Conservation (phyloP, 53 echinoderm and acorn worm genomes). For the Paracentrotus lividus region DNA sequence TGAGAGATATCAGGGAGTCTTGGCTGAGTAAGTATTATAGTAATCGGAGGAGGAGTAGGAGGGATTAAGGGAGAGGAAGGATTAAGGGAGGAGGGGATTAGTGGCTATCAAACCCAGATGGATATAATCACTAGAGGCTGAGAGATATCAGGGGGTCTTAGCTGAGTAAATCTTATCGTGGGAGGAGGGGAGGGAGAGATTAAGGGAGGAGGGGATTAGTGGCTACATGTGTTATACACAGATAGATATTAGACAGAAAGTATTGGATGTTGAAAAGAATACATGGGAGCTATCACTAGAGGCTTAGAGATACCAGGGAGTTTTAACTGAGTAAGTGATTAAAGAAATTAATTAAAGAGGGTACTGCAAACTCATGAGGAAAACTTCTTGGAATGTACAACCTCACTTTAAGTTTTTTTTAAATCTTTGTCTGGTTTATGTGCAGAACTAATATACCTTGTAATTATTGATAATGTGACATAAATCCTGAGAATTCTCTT, state of each 20-base stretch:
- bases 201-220: constrained; percentile 81
- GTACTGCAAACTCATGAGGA: no score
- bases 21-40: constrained; percentile 85
- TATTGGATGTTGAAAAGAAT: constrained; percentile 93
- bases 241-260: constrained; percentile 79
- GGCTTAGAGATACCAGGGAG: constrained; percentile 79
- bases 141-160: constrained; percentile 81
- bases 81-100: constrained; percentile 84
- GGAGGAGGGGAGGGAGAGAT: constrained; percentile 47
- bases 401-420: no score
- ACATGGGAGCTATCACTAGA: constrained; percentile 89
- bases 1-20: constrained; percentile 79
- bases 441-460: no score
- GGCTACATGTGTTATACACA: no score
- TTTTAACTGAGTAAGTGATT: no score
- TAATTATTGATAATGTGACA: no score
- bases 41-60: no score
- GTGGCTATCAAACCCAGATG: constrained; percentile 85
- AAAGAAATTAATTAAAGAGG: no score
- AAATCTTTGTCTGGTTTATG: no score
- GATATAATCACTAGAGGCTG: constrained; percentile 84
- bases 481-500: no score
- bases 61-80: constrained; percentile 38
- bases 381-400: no score
- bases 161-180: constrained; percentile 80